Conservation (phyloP, 2,797 vertebrate species). For the Takifugu ocellatus region DNA sequence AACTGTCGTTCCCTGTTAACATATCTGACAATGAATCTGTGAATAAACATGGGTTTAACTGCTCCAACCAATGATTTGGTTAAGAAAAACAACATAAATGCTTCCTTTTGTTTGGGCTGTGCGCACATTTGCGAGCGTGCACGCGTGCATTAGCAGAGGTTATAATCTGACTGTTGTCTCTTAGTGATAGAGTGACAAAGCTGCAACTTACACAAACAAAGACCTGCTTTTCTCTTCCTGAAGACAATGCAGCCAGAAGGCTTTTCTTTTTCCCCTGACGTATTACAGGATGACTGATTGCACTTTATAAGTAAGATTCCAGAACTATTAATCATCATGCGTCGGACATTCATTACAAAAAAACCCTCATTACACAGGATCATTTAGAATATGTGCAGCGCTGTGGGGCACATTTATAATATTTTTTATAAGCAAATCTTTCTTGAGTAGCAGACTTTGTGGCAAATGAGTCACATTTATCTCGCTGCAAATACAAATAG, state of each 20-base stretch:
- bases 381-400: constrained; percentile 45
- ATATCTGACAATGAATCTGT: no score
- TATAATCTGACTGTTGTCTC: constrained; percentile 38
- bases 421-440: constrained; percentile 46
- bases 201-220: constrained; percentile 55
- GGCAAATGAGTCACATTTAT: constrained; percentile 37
- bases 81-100: no score
- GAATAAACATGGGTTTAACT: no score
- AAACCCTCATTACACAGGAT: constrained; percentile 46
- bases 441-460: constrained; percentile 52
- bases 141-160: constrained; percentile 19
- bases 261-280: constrained; percentile 22
- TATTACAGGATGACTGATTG: constrained; percentile 57
- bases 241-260: constrained; percentile 19
- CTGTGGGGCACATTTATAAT: constrained; percentile 50
- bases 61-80: no score
- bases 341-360: constrained; percentile 44
- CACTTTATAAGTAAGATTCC: constrained; percentile 33
- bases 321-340: constrained; percentile 56
- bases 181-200: constrained; percentile 35
- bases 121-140: background rate
- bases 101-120: no score
- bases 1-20: no score
- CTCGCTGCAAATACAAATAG: background rate
- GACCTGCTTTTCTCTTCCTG: constrained; percentile 22